Evolutionary conservation across 2,888 invertebrate genomes (phyloP), one percentile per base, ranked within the genome.

Genomic region (Drosophila lacicola): DNA sequence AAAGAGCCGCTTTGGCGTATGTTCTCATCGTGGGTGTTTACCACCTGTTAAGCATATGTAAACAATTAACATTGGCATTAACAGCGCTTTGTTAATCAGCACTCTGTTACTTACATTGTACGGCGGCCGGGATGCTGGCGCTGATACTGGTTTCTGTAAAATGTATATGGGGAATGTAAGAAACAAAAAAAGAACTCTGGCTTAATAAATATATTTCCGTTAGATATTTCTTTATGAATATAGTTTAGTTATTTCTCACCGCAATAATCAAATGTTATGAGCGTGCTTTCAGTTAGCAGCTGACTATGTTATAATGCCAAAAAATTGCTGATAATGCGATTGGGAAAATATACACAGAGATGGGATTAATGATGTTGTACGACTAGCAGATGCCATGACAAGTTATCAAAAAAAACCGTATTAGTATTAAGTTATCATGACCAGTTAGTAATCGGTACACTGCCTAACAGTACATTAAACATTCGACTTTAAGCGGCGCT

Each of bases 1-100:
- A 98, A 98, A 79, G 97, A 97, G 93, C 96, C 96, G 93, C 97
- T 97, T 93, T 98, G 98, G 90, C 97, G 97, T 91, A 98, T 97
- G 90, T 95, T 94, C 91, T 97, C 97, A 90, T 95, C 95, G 82
- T 90, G 89, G 95, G 95, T 88, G 93, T 94, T 92, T 90, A 92
- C 91, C 91, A 92, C 91, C 92, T 92, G 67, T 58, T 39, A 29
- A 63, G 36, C 19, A 63, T 39, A 39, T 9, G n/a, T n/a, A 51
- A 44, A 9, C 17, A 37, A 6, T 70, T 70, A 64, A 56, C 47
- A 78, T 57, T 54, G 14, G 0, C 29, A 14, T 61, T 62, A 62
- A 60, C 25, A 63, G 39, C 9, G n/a, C 21, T 29, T 8, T 56
- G 19, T 13, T 25, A 36, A 6, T 13, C 13, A 29, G 13, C 3